These are phyloP conservation scores for Macaria liturata DNA, from an alignment of 2,888 invertebrate genomes.

Conservation along the genomic window DNA sequence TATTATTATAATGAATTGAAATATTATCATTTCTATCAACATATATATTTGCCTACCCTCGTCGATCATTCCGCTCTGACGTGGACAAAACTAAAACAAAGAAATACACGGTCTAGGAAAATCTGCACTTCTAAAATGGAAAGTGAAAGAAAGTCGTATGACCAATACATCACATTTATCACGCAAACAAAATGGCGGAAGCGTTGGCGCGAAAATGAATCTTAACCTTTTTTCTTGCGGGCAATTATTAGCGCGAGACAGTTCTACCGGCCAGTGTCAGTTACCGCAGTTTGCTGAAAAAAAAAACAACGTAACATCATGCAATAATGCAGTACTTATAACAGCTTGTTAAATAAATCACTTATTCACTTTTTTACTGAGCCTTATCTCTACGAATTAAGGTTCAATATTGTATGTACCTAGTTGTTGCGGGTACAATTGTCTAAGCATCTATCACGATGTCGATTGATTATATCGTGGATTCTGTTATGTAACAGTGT, in stretches of 20 bases:
- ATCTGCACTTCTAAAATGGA: conserved; percentile 66
- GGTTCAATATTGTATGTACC: too few relatives aligned
- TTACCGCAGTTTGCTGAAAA: conserved; percentile 35
- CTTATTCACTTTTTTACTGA: too few relatives aligned
- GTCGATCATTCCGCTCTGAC: too few relatives aligned
- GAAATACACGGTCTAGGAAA: conserved; percentile 39
- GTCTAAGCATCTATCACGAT: conserved; percentile 17
- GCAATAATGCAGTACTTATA: conserved; percentile 34
- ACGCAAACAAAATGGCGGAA: conserved; percentile 77
- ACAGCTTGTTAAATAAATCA: not conserved
- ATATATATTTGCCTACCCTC: too few relatives aligned
- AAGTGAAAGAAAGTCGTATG: conserved; percentile 76
- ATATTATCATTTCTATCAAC: too few relatives aligned
- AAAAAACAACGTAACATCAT: conserved; percentile 37
- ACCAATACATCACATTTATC: conserved; percentile 79
- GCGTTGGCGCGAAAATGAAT: conserved; percentile 77
- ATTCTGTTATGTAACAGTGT: conserved; percentile 29
- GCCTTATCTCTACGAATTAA: too few relatives aligned
- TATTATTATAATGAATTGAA: too few relatives aligned
- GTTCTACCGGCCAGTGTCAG: conserved; percentile 72
- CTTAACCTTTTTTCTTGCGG: conserved; percentile 72
- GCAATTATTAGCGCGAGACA: conserved; percentile 59
- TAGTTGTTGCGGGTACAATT: too few relatives aligned
- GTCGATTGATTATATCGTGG: conserved; percentile 30
- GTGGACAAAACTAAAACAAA: too few relatives aligned